Evolutionary conservation across 1,140 invertebrate genomes (phyloP).

Genomic region (Goniozus legneri): DNA sequence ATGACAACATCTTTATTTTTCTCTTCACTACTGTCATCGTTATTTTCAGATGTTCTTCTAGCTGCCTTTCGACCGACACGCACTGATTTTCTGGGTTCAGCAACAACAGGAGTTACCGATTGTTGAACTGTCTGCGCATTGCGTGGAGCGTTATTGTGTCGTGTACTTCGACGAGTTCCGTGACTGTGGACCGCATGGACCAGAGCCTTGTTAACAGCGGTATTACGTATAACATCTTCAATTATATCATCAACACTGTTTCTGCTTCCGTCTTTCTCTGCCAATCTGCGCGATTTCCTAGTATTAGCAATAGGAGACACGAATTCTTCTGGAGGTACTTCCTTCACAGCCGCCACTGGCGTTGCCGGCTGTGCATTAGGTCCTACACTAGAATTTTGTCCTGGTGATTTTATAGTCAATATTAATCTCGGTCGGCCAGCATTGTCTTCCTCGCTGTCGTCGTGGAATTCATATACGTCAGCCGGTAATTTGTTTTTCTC

Average conservation of each 20-base stretch:
- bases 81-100: conserved; percentile 61
- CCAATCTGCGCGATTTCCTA: conserved; percentile 74
- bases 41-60: conserved; percentile 62
- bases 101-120: conserved; percentile 22
- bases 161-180: conserved; percentile 40
- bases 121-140: conserved; percentile 17
- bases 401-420: conserved; percentile 74
- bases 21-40: conserved; percentile 60
- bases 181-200: conserved; percentile 17
- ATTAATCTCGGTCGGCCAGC: conserved; percentile 68
- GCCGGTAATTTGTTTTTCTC: conserved; percentile 61
- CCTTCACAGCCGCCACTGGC: conserved; percentile 55
- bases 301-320: conserved; percentile 60
- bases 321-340: conserved; percentile 64
- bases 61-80: conserved; percentile 58
- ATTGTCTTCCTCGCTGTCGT: conserved; percentile 74
- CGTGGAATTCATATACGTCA: conserved; percentile 81
- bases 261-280: conserved; percentile 71
- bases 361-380: conserved; percentile 38
- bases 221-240: conserved; percentile 76
- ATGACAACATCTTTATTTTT: conserved; percentile 44
- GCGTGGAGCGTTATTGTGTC: conserved; percentile 44
- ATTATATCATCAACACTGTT: conserved; percentile 81
- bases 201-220: conserved; percentile 39
- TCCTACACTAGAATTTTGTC: conserved; percentile 38